Evolutionary conservation across 2,888 invertebrate species (phyloP).

Genomic region (Stictocephala bisonia): DNA sequence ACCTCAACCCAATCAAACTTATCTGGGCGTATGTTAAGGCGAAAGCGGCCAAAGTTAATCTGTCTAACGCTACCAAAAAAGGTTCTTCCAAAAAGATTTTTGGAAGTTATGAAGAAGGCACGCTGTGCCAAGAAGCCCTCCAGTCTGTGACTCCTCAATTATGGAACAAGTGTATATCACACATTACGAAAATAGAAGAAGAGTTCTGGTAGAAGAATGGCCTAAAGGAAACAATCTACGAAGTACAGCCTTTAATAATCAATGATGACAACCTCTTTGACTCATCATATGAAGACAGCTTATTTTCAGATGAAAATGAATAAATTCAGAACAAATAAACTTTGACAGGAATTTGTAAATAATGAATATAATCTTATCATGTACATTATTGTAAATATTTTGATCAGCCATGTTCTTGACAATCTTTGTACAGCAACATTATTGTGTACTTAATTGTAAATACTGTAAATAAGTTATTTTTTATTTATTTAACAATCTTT

Average conservation of each 20-base stretch:
- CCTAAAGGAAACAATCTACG: background rate
- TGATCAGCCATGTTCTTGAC: too few relatives aligned
- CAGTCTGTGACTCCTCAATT: slow-evolving; percentile 16
- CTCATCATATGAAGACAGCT: too few relatives aligned
- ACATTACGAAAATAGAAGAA: slow-evolving; percentile 8
- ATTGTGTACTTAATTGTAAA: too few relatives aligned
- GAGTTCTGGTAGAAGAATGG: background rate
- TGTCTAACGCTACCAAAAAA: slow-evolving; percentile 27
- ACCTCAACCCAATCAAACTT: slow-evolving; percentile 10
- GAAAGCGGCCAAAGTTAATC: slow-evolving; percentile 25
- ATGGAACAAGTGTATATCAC: slow-evolving; percentile 24
- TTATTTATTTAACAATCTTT: too few relatives aligned
- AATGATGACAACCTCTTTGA: background rate
- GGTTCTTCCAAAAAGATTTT: too few relatives aligned
- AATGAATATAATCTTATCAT: too few relatives aligned
- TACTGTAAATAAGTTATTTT: too few relatives aligned
- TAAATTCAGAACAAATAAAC: too few relatives aligned
- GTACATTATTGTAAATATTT: too few relatives aligned
- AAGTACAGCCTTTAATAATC: background rate
- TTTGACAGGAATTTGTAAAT: too few relatives aligned
- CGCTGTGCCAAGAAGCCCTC: slow-evolving; percentile 21
- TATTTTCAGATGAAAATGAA: too few relatives aligned
- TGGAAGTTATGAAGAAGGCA: slow-evolving; percentile 19
- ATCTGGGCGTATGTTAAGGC: slow-evolving; percentile 26
- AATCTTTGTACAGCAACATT: too few relatives aligned